phyloP scores from a whole-genome alignment of 2,888 invertebrate genomes.

The Philereme transversata region DNA sequence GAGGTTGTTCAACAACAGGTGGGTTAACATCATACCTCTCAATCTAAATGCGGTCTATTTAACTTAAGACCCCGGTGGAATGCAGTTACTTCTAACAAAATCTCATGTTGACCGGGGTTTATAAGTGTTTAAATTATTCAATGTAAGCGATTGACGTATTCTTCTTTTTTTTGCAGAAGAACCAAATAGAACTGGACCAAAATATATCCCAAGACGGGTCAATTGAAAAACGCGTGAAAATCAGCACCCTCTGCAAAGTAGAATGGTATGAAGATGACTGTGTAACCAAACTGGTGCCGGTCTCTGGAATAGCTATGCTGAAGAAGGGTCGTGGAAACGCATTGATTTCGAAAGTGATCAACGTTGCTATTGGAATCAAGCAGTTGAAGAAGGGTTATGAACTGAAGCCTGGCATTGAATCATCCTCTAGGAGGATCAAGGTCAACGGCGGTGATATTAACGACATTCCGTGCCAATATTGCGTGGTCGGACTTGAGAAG shows the following conservation, averaged over 20 bases:
- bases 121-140: background rate
- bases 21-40: constrained; percentile 37
- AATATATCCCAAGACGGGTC: constrained; percentile 69
- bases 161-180: constrained; percentile 61
- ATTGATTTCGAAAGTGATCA: constrained; percentile 79
- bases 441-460: constrained; percentile 85
- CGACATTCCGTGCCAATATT: constrained; percentile 87
- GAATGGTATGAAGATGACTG: constrained; percentile 87
- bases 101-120: background rate
- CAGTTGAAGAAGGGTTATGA: constrained; percentile 83
- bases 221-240: constrained; percentile 85
- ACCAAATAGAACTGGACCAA: constrained; percentile 77
- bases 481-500: constrained; percentile 86
- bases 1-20: constrained; percentile 88
- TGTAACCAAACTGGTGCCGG: constrained; percentile 83
- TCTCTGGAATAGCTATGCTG: constrained; percentile 84
- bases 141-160: constrained; percentile 4
- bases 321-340: constrained; percentile 81
- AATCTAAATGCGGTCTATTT: background rate
- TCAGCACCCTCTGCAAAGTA: constrained; percentile 86
- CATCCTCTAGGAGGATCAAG: constrained; percentile 84
- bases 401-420: constrained; percentile 86
- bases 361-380: constrained; percentile 83
- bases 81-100: background rate
- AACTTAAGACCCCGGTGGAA: background rate